These are phyloP conservation scores for Zoanthus sociatus DNA, from an alignment of 92 coral and sea anemone genomes.

Conservation along the genomic window DNA sequence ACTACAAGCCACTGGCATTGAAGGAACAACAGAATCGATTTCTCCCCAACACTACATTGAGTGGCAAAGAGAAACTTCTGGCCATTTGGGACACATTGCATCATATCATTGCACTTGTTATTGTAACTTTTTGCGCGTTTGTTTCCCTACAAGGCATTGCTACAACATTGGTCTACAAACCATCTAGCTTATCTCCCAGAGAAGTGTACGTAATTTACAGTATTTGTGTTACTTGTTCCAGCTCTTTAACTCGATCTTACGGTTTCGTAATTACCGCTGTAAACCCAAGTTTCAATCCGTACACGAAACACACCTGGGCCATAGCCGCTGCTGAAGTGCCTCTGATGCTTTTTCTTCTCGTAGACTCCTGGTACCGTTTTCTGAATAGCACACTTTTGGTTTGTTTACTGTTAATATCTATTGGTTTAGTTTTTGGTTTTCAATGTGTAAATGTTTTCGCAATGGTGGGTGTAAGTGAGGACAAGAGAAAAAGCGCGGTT, in stretches of 20 bases:
- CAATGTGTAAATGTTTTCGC: not conserved
- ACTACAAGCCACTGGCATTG: not conserved
- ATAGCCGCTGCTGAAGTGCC: not conserved
- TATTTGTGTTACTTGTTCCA: not conserved
- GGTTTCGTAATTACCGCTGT: not conserved
- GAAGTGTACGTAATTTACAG: not conserved
- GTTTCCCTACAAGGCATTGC: not conserved
- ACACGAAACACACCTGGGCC: conserved; percentile 16
- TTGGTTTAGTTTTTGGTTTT: conserved; percentile 4
- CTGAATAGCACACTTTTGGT: not conserved
- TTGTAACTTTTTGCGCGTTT: not conserved
- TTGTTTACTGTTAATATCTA: not conserved
- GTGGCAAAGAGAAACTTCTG: not conserved
- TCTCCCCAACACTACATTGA: not conserved
- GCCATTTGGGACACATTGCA: not conserved
- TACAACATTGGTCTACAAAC: not conserved
- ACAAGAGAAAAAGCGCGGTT: conserved; percentile 3
- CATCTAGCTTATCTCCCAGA: not conserved
- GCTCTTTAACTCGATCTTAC: not conserved
- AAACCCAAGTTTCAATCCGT: not conserved
- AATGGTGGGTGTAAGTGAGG: not conserved
- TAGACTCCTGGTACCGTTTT: not conserved
- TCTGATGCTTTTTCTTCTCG: not conserved
- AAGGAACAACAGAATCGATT: not conserved
- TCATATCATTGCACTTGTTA: not conserved